Conservation (phyloP, 2,113 vertebrate species). For the Empidonax traillii region DNA sequence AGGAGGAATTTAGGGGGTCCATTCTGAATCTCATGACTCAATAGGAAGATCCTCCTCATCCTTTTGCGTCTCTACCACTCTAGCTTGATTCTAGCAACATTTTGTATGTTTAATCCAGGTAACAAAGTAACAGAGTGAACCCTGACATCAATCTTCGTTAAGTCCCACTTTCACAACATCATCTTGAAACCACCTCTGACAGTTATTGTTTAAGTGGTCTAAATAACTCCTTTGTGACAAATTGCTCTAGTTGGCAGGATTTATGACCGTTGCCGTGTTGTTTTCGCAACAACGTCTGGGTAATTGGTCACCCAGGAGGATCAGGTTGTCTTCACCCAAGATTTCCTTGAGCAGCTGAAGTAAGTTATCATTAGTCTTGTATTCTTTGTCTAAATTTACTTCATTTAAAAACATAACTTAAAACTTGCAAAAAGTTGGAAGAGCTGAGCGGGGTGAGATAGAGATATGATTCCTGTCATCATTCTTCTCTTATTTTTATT, state of each 20-base stretch:
- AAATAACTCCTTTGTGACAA: not conserved
- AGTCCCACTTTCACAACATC: not conserved
- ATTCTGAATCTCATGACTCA: not conserved
- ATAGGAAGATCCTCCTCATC: not conserved
- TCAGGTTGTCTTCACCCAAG: not conserved
- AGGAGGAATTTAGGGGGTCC: not conserved
- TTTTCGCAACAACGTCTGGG: not conserved
- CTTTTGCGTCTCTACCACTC: not conserved
- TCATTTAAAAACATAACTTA: not conserved
- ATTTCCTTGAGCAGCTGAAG: not conserved
- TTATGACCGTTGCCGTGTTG: not conserved
- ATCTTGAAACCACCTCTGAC: not conserved
- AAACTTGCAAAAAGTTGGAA: not conserved
- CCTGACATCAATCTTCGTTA: not conserved
- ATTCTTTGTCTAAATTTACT: not conserved
- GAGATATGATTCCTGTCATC: not conserved
- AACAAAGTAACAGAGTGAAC: not conserved
- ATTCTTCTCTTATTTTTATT: not conserved
- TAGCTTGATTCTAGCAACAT: not conserved
- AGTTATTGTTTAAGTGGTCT: not conserved
- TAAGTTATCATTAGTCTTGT: rapidly evolving
- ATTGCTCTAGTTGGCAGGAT: not conserved
- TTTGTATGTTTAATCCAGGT: not conserved
- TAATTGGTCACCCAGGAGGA: not conserved
- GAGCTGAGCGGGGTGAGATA: not conserved